Base-by-base conservation (phyloP, 2,113 vertebrate species). In the Serilophus lunatus region DNA sequence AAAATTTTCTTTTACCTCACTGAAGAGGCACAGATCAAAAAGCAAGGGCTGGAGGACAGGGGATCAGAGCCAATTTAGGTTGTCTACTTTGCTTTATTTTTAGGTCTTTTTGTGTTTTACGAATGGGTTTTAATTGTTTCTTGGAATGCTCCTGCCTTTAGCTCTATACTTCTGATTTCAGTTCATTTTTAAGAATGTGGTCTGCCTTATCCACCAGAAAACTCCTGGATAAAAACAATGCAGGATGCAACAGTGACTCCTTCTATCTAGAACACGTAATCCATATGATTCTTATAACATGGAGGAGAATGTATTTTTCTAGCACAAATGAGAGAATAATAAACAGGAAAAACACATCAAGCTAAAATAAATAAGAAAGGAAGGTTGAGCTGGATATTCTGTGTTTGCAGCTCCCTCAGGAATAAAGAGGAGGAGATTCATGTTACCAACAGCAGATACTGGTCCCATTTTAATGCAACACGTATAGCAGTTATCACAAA, bases 111-210 rank as follows among this genome's bases (percentile, higher is more conserved):
- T 16, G 85, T 97, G 85, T 97, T 94, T 87, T 91, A 92, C 95
- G 88, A 96, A 92, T 59, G 64, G 44, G 9, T 92, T 88, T 6
- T 90, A 94, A 95, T 76, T 90, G 71, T 91, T 93, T 91, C 85
- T 96, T 87, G 42, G 93, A 92, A 93, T 68, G 49, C n/a, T 80
- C 33, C 78, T 61, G n/a, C 95, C 86, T 96, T 75, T 86, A 88
- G 56, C 57, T 92, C 82, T 64, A 15, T 35, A 84, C 44, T 61
- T 85, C 68, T 68, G 83, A 78, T 68, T 35, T 71, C 35, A 80
- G 10, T 70, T 87, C 75, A 81, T 94, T 92, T 64, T 51, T 57
- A 93, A 94, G 87, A 84, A 86, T 90, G 92, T 92, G 54, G 28
- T 56, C 31, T 64, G 38, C 29, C 82, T 88, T 60, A 49, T 82